Base-by-base conservation (phyloP, 2,113 vertebrate species). In the Serilophus lunatus region DNA sequence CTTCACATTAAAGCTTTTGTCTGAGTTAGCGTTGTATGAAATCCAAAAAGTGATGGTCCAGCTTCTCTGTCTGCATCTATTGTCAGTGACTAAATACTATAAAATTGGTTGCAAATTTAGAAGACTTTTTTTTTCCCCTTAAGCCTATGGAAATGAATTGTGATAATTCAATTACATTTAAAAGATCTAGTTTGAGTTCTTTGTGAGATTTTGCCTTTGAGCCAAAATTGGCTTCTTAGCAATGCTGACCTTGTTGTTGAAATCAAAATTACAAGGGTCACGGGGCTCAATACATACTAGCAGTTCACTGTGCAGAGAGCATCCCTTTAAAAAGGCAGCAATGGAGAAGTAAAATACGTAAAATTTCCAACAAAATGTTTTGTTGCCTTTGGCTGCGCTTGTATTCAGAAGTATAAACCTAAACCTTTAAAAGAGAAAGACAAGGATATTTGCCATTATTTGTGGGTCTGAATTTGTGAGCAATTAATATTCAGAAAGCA, bases 181-280 rank as follows among this genome's bases (percentile, higher is more conserved):
- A 94, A 95, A 94, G 53, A 49, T 82, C 24, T 9, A 1, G 66
- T 96, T 95, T 71, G 50, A 44, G 23, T 72, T 89, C 70, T 93
- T 82, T 33, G 28, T 95, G 57, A 82, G 47, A 65, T 74, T 91
- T 76, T 94, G 77, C 89, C 95, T 80, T 35, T 60, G 63, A 72
- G 94, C 93, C 80, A 93, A 77, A 93, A 65, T 45, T 26, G n/a
- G 35, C 63, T 82, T 93, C 65, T 85, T 74, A 87, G 72, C 26
- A 49, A 35, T 53, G 61, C n/a, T 91, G 89, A 91, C 92, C 70
- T 91, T 68, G 45, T 70, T 94, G 42, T 89, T 90, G 84, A 92
- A 95, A 95, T n/a, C 74, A 80, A 69, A 95, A 82, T 92, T 63
- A 10, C 23, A 87, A 93, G 89, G 93, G 91, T 94, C 81, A 38